These are phyloP conservation scores for Manis javanica DNA, from an alignment of 2,797 vertebrate species.

Conservation along the genomic window DNA sequence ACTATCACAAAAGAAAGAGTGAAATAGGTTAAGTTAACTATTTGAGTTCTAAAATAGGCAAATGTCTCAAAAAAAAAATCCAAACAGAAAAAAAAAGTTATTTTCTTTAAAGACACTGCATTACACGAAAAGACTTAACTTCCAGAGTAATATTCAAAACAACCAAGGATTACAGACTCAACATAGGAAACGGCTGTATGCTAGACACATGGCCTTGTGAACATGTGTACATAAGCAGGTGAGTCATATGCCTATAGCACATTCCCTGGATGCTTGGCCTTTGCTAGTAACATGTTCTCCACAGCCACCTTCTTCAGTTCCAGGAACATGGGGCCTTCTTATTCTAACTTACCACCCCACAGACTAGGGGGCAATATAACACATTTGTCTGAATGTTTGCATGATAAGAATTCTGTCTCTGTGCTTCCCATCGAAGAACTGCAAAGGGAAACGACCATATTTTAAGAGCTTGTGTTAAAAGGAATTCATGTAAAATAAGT, in stretches of 20 bases:
- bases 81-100: background rate
- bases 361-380: constrained; percentile 76
- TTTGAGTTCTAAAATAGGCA: background rate
- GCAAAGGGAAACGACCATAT: constrained; percentile 69
- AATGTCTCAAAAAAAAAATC: background rate
- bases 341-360: constrained; percentile 49
- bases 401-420: constrained; percentile 78
- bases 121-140: background rate
- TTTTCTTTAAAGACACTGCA: background rate
- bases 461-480: constrained; percentile 70
- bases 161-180: background rate
- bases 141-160: background rate
- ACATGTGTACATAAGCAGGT: no score
- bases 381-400: constrained; percentile 81
- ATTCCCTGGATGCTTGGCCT: background rate
- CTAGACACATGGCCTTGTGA: background rate
- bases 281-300: background rate
- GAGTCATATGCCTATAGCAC: background rate
- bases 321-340: constrained; percentile 69
- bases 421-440: constrained; percentile 78
- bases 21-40: background rate
- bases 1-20: background rate
- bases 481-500: constrained; percentile 63
- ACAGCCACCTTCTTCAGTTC: background rate
- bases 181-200: background rate